phyloP scores from a whole-genome alignment of 2,113 vertebrate genomes.

The Apistogramma diplotaenia region DNA sequence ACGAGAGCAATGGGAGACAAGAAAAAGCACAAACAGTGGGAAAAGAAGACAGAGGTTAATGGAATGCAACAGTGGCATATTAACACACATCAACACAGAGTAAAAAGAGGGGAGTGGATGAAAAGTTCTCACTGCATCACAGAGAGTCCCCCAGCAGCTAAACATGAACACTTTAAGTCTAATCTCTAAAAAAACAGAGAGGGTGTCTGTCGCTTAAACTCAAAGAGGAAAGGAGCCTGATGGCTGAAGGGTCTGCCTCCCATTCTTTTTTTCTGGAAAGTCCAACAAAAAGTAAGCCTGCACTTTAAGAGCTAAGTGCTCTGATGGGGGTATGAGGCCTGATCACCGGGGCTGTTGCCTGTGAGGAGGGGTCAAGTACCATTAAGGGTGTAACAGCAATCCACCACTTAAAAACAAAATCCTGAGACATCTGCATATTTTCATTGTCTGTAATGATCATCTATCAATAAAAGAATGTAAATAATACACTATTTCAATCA shows the following conservation, averaged over 20 bases:
- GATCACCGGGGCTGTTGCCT: background rate
- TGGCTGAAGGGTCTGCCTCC: background rate
- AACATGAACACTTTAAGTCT: background rate
- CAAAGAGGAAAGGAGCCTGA: background rate
- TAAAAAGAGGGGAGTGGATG: fast-evolving
- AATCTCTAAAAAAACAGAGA: background rate
- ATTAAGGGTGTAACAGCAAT: background rate
- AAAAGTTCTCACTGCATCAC: background rate
- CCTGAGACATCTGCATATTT: background rate
- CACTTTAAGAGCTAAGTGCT: background rate
- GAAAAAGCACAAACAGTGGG: background rate
- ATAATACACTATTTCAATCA: background rate
- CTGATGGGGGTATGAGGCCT: background rate
- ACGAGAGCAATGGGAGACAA: background rate
- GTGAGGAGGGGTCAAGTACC: background rate
- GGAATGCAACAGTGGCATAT: background rate
- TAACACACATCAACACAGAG: no score
- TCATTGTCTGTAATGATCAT: background rate
- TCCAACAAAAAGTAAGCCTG: background rate
- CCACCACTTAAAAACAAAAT: background rate
- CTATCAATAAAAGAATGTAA: background rate
- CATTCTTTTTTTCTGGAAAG: background rate
- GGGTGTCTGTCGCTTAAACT: background rate
- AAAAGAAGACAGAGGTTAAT: background rate
- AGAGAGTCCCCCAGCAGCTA: background rate